phyloP scores from a whole-genome alignment of 2,113 vertebrate species.

The Sinocyclocheilus rhinocerous region DNA sequence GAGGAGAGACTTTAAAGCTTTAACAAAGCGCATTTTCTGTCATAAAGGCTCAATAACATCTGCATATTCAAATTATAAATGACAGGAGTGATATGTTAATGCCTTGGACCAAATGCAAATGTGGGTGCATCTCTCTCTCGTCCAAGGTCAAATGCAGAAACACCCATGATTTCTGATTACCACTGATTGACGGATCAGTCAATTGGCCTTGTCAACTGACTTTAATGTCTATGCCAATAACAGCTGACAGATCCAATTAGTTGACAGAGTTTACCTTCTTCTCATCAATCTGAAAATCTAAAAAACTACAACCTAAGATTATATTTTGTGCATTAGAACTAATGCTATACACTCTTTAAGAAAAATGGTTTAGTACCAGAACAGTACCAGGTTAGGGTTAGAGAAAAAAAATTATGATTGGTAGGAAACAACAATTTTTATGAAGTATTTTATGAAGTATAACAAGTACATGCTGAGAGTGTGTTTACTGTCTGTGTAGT shows the following conservation, averaged over 20 bases:
- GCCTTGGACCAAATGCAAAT: conserved; percentile 5
- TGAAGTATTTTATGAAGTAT: background rate
- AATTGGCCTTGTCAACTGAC: background rate
- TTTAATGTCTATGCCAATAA: conserved; percentile 24
- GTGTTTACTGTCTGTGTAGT: background rate
- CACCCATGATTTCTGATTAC: background rate
- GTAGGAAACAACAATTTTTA: background rate
- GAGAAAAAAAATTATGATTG: no score
- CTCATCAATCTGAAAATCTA: background rate
- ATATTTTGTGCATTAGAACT: background rate
- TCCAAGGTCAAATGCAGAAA: conserved; percentile 18
- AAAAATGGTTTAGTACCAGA: background rate
- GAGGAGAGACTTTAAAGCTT: background rate
- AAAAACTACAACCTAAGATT: background rate
- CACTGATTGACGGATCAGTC: conserved; percentile 16
- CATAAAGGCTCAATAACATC: background rate
- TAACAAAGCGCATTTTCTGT: background rate
- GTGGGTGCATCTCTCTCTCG: background rate
- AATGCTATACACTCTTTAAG: background rate
- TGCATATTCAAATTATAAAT: conserved; percentile 22
- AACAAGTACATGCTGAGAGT: background rate
- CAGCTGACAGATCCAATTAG: background rate
- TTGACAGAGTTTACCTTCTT: background rate
- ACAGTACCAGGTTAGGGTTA: background rate
- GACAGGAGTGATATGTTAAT: background rate